phyloP scores from a whole-genome alignment of 2,888 invertebrate species.

The Zaprionus lineosus region DNA sequence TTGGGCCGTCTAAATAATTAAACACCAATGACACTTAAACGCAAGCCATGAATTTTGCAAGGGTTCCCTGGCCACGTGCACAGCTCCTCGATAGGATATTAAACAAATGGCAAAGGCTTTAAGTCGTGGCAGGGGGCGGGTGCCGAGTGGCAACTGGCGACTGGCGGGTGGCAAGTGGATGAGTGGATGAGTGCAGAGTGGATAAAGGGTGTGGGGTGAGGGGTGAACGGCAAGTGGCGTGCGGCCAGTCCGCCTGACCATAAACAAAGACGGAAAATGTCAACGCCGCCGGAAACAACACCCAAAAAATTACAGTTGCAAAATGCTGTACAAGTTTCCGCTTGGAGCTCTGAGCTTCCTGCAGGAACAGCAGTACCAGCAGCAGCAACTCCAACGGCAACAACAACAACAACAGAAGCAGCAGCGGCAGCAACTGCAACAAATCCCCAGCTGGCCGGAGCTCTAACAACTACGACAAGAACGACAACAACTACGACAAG shows the following conservation, averaged over 20 bases:
- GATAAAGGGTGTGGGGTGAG: background rate
- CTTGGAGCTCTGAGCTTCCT: conserved; percentile 62
- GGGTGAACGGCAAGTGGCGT: background rate
- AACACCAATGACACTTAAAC: conserved; percentile 75
- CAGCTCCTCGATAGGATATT: conserved; percentile 47
- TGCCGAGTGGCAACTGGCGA: background rate
- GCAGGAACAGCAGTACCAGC: conserved; percentile 33
- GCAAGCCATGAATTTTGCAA: conserved; percentile 78
- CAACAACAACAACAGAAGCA: conserved; percentile 33
- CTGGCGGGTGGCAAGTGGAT: background rate
- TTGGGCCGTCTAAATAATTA: conserved; percentile 68
- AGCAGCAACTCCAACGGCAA: conserved; percentile 34
- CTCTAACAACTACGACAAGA: conserved; percentile 31
- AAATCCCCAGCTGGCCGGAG: conserved; percentile 62
- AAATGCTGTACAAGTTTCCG: conserved; percentile 73
- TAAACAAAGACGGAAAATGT: conserved; percentile 62
- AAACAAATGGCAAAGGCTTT: conserved; percentile 49
- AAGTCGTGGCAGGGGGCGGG: background rate
- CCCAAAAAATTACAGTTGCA: conserved; percentile 74
- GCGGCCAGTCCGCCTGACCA: conserved; percentile 19
- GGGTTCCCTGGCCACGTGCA: conserved; percentile 42
- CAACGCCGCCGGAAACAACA: conserved; percentile 75
- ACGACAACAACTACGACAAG: conserved; percentile 15
- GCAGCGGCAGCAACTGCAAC: conserved; percentile 39
- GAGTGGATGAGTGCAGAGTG: background rate